Percentiles rank a stretch among this genome's conserved stretches.
Conservation (phyloP, 2,113 vertebrate species). For the Chloropsis cyanopogon region DNA sequence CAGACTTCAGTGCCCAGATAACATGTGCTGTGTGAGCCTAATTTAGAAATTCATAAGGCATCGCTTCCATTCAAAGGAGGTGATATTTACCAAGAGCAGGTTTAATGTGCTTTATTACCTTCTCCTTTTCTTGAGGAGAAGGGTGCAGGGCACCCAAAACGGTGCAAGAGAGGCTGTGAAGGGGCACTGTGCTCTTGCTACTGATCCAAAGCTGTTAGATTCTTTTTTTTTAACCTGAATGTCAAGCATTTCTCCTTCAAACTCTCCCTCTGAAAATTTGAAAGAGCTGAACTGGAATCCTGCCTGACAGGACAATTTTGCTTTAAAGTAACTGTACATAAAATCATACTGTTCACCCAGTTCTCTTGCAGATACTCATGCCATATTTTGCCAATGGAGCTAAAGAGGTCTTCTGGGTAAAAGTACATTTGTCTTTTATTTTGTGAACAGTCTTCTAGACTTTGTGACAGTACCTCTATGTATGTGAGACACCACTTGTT, state of each 20-base stretch:
- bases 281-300: neutral
- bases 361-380: neutral
- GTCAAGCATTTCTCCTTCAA: neutral
- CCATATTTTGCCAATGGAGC: neutral
- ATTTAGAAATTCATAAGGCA: neutral
- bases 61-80: neutral
- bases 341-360: neutral
- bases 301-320: neutral
- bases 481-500: neutral
- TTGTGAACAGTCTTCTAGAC: neutral
- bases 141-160: neutral
- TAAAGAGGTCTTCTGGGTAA: neutral
- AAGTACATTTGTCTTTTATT: neutral
- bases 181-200: neutral
- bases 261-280: neutral
- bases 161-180: neutral
- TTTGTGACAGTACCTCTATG: neutral
- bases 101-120: neutral
- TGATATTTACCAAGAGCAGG: neutral
- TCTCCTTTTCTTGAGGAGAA: neutral
- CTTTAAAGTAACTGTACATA: neutral
- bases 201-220: neutral
- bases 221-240: neutral
- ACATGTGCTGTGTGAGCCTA: fast-evolving
- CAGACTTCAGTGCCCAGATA: neutral